Base-by-base conservation (phyloP, 2,797 vertebrate genomes). In the Urosaurus nigricauda region DNA sequence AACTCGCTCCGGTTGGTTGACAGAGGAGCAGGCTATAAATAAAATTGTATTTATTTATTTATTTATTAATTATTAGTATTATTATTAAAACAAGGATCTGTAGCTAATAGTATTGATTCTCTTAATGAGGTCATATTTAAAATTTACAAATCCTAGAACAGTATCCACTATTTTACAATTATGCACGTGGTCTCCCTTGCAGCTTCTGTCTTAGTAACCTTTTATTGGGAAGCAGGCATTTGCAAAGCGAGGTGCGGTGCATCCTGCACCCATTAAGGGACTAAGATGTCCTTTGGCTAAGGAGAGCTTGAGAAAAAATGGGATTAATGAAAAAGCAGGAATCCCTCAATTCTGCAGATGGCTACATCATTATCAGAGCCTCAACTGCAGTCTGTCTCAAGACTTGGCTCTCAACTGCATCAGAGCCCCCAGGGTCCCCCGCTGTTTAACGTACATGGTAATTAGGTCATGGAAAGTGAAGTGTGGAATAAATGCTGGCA, bases 401-500 rank as follows among this genome's bases (percentile, higher is more conserved):
- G 8, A 32, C 90, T 77, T 89, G 78, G 71, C 7, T 78, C 88
- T 91, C 79, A 88, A 56, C 79, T 60, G 11, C 29, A 60, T 80
- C 37, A 4, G 16, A 89, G 40, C 14, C 86, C 51, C 51, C 40
- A 1, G 0, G 40, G 35, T 60, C 73, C 83, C 40, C 63, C 63
- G 71, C 79, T 11, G 74, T 82, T 92, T 92, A 84, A 85, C 16
- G 26, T 32, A 80, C 0, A 0, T 65, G 9, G 53, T 63, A 90
- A 90, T 12, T 79, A 74, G 4, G 91, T 84, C 90, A 70, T 5
- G 86, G 87, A 90, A 90, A 87, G 51, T 51, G 29, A 92, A 89
- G 82, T 1, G 12, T 51, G 79, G 82, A 79, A 80, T 75, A 91
- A 88, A 86, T 12, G 37, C 58, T 63, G 47, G 40, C 40, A 91